Conservation (phyloP, 2,888 invertebrate species). For the Hypomecis atomaria region DNA sequence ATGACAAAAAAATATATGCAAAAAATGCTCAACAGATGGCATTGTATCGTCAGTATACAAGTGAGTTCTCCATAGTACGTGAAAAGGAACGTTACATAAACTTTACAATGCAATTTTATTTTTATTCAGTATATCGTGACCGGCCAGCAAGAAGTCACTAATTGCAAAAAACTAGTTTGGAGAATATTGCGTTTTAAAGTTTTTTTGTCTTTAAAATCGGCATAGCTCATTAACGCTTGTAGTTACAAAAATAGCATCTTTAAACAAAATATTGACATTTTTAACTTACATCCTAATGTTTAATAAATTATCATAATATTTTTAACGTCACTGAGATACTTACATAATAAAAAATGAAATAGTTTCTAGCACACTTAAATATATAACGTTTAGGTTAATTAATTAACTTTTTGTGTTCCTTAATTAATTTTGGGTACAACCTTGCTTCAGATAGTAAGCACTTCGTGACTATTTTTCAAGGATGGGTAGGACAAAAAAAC, state of each 20-base stretch:
- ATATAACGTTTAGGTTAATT: not conserved
- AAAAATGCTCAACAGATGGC: too few species aligned
- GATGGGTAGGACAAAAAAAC: constrained; percentile 2
- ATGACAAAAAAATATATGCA: too few species aligned
- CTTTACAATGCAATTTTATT: too few species aligned
- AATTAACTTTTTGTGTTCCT: constrained; percentile 5
- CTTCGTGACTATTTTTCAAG: constrained; percentile 3
- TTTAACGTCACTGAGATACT: constrained; percentile 4
- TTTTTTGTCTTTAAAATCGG: constrained; percentile 5
- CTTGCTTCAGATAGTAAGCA: constrained; percentile 3
- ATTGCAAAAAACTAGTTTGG: constrained; percentile 8
- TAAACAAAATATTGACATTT: constrained; percentile 7
- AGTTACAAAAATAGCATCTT: constrained; percentile 2
- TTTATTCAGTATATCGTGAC: too few species aligned
- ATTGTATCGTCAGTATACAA: too few species aligned
- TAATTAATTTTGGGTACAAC: constrained; percentile 5
- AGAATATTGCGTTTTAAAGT: constrained; percentile 2
- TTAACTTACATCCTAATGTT: not conserved
- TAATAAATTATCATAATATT: constrained; percentile 1
- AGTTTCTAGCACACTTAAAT: constrained; percentile 1
- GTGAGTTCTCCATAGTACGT: too few species aligned
- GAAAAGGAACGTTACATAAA: too few species aligned
- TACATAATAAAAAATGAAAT: not conserved
- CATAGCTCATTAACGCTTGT: constrained; percentile 4
- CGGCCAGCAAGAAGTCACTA: too few species aligned